Evolutionary conservation across 2,113 vertebrate genomes (phyloP).

Genomic region (Orycteropus afer): DNA sequence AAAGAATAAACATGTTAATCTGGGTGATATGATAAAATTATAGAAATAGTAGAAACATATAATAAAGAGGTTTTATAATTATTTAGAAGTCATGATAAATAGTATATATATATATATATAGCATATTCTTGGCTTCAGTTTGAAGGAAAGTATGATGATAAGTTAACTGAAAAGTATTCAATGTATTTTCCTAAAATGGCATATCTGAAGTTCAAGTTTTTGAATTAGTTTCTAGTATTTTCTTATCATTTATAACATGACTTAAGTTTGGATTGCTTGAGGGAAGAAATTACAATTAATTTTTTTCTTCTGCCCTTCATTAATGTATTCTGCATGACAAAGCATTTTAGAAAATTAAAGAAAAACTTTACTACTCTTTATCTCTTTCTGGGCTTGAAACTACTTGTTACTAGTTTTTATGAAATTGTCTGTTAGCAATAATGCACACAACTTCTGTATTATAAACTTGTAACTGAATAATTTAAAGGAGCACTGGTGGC

Average conservation of each 20-base stretch:
- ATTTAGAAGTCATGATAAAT: slow-evolving; percentile 67
- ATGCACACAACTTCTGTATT: slow-evolving; percentile 4
- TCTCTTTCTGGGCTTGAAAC: slow-evolving; percentile 74
- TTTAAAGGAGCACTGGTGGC: too few relatives aligned
- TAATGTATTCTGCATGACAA: slow-evolving; percentile 63
- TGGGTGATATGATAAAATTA: not conserved
- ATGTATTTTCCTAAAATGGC: slow-evolving; percentile 69
- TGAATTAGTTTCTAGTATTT: slow-evolving; percentile 57
- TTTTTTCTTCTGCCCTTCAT: slow-evolving; percentile 79
- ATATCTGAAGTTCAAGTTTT: slow-evolving; percentile 63
- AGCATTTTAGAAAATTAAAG: slow-evolving; percentile 60
- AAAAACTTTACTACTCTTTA: not conserved
- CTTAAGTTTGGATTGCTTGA: slow-evolving; percentile 78
- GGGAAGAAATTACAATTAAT: slow-evolving; percentile 69
- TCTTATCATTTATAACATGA: slow-evolving; percentile 69
- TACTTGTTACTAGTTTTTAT: slow-evolving; percentile 36
- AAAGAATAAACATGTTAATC: not conserved
- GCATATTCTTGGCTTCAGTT: slow-evolving; percentile 49
- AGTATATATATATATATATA: not conserved
- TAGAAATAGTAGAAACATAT: not conserved
- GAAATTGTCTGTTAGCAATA: slow-evolving; percentile 38
- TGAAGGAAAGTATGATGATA: slow-evolving; percentile 48
- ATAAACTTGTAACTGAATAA: slow-evolving; percentile 34
- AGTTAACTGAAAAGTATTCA: slow-evolving; percentile 54
- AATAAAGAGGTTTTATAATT: slow-evolving; percentile 33